A percentile compares a stretch with the other conserved stretches of the same genome.
Evolutionary conservation across 2,113 vertebrate species (phyloP).

Genomic region (Phoxinus phoxinus): DNA sequence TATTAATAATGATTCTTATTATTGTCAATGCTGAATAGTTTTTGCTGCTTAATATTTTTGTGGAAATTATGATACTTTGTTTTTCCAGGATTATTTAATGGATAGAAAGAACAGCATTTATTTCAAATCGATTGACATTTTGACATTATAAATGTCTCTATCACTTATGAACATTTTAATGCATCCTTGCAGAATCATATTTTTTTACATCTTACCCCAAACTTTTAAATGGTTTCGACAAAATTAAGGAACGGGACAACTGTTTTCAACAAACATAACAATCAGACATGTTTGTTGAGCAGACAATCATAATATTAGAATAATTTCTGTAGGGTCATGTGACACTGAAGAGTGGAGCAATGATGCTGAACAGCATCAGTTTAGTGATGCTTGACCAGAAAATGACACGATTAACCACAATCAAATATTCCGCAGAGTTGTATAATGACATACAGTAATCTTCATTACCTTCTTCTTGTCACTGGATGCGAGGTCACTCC

Average conservation of each 20-base stretch:
- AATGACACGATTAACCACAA: background rate
- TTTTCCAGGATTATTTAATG: background rate
- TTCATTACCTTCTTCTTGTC: slow-evolving; percentile 90
- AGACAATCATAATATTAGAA: background rate
- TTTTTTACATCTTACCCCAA: too few relatives aligned
- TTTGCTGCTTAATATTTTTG: too few relatives aligned
- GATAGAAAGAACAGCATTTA: background rate
- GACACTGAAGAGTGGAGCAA: background rate
- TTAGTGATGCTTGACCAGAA: background rate
- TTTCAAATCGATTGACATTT: background rate
- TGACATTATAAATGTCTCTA: too few relatives aligned
- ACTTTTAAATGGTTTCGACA: too few relatives aligned
- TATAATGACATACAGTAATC: background rate
- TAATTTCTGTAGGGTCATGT: background rate
- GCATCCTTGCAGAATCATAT: too few relatives aligned
- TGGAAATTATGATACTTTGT: too few relatives aligned
- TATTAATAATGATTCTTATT: background rate
- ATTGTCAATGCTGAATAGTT: background rate
- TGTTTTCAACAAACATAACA: too few relatives aligned
- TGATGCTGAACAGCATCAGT: background rate
- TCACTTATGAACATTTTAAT: too few relatives aligned
- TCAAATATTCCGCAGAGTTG: background rate
- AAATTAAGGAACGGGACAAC: too few relatives aligned
- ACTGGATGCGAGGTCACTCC: slow-evolving; percentile 84
- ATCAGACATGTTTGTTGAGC: too few relatives aligned